These are phyloP conservation scores for Papilio helenus DNA, from an alignment of 1,140 invertebrate genomes.

Conservation along the genomic window DNA sequence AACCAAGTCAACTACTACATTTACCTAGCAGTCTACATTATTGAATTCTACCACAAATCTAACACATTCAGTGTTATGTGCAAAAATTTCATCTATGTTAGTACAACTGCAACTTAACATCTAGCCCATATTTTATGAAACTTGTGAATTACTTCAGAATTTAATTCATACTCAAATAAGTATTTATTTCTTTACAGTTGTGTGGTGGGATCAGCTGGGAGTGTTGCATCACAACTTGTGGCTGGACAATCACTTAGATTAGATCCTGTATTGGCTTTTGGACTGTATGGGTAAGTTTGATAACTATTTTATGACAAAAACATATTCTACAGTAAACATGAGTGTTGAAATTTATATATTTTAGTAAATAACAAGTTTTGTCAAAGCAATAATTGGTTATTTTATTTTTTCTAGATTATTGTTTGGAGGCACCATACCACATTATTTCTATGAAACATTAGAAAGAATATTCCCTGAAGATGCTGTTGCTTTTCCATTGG, in stretches of 20 bases:
- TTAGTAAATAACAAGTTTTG: neutral
- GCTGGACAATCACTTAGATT: slow-evolving; percentile 83
- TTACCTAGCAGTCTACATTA: no score
- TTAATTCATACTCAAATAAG: no score
- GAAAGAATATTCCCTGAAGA: slow-evolving; percentile 84
- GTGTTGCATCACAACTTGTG: slow-evolving; percentile 86
- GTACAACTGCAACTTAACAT: no score
- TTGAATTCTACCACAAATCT: no score
- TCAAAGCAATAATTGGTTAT: neutral
- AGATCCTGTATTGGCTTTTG: slow-evolving; percentile 87
- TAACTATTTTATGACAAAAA: slow-evolving; percentile 18
- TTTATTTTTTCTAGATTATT: slow-evolving; percentile 81
- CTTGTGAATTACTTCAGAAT: no score
- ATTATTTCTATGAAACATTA: slow-evolving; percentile 87
- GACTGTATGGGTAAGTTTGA: slow-evolving; percentile 86
- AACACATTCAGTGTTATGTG: no score
- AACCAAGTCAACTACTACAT: no score
- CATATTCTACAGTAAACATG: neutral
- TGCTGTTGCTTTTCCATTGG: slow-evolving; percentile 79
- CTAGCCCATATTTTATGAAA: no score
- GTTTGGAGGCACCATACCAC: slow-evolving; percentile 88
- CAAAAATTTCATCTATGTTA: no score
- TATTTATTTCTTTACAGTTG: slow-evolving; percentile 77
- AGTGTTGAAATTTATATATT: no score
- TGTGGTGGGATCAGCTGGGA: slow-evolving; percentile 85